Evolutionary conservation across 2,797 vertebrate species (phyloP).

Genomic region (Anolis apletophallus): DNA sequence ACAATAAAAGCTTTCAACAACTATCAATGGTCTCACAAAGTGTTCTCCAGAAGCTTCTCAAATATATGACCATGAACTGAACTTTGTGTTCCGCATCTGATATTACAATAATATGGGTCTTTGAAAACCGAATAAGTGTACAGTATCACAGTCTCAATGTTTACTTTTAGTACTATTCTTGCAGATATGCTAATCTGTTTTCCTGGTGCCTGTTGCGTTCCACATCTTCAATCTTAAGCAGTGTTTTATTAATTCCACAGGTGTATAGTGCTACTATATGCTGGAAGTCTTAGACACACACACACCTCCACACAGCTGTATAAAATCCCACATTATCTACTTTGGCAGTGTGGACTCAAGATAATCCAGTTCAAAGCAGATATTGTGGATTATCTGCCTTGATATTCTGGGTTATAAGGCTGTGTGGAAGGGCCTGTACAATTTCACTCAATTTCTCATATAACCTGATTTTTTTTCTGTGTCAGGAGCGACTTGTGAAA

Average conservation of each 20-base stretch:
- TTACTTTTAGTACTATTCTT: background rate
- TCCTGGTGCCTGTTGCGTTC: constrained; percentile 23
- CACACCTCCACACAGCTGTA: no score
- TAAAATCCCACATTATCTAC: no score
- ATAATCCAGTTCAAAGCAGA: no score
- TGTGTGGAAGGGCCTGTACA: no score
- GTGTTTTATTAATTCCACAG: constrained; percentile 11
- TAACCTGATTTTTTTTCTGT: no score
- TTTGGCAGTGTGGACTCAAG: no score
- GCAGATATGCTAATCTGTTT: background rate
- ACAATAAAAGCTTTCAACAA: background rate
- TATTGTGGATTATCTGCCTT: no score
- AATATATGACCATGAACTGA: fast-evolving
- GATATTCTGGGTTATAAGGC: no score
- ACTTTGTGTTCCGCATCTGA: background rate
- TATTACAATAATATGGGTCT: background rate
- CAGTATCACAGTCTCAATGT: background rate
- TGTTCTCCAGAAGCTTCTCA: constrained; percentile 15
- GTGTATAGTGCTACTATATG: background rate
- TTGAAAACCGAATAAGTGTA: background rate
- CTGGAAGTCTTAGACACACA: background rate
- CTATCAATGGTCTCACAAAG: background rate
- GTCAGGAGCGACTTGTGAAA: no score
- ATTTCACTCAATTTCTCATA: no score
- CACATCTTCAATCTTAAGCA: constrained; percentile 24